Evolutionary conservation across 2,113 vertebrate genomes (phyloP).

Genomic region (Mus spicilegus): DNA sequence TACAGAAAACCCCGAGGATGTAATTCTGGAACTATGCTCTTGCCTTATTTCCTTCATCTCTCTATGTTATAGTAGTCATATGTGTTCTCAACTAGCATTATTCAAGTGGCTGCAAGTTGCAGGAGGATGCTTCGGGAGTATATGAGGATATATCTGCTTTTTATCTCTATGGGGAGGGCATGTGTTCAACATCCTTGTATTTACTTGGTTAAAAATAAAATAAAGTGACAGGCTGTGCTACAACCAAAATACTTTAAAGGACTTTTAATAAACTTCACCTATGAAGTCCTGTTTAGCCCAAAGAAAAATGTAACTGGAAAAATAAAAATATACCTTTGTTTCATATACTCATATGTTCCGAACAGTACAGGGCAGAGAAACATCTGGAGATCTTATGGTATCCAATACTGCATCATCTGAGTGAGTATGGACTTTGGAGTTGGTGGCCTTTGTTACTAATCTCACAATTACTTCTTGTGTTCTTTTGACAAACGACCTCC

Average conservation of each 20-base stretch:
- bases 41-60: slow-evolving; percentile 38
- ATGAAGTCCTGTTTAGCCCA: slow-evolving; percentile 34
- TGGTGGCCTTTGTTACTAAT: background rate
- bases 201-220: background rate
- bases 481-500: background rate
- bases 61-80: slow-evolving; percentile 4
- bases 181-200: background rate
- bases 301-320: slow-evolving; percentile 45
- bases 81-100: slow-evolving; percentile 23
- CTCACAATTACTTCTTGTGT: background rate
- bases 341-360: slow-evolving; percentile 1
- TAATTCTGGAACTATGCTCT: slow-evolving; percentile 31
- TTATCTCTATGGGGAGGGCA: background rate
- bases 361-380: background rate
- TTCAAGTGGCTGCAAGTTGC: slow-evolving; percentile 14
- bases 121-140: background rate
- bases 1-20: slow-evolving; percentile 29
- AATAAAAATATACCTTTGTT: background rate
- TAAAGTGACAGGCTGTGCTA: background rate
- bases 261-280: slow-evolving; percentile 9
- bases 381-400: slow-evolving; percentile 8
- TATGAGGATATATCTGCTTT: background rate
- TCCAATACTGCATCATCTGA: background rate
- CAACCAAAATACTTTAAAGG: slow-evolving; percentile 20
- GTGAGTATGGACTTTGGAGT: background rate